Conservation (phyloP, 2,888 invertebrate genomes). For the Microdon myrmicae region DNA sequence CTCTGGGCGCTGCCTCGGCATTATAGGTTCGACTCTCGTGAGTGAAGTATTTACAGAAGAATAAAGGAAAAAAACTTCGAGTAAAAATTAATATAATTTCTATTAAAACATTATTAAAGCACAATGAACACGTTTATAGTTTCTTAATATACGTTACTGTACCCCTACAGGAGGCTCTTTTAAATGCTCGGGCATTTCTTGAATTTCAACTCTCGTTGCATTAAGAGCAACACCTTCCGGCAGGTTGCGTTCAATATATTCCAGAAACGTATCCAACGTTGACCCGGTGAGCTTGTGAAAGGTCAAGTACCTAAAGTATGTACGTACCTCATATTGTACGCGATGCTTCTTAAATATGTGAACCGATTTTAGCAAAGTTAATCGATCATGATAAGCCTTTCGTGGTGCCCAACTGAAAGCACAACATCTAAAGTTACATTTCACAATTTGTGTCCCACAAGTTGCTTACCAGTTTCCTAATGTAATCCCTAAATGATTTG, state of each 20-base stretch:
- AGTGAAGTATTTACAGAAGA: no score
- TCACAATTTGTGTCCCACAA: constrained; percentile 8
- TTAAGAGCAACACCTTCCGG: constrained; percentile 97
- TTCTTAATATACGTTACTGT: no score
- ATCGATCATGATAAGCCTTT: constrained; percentile 79
- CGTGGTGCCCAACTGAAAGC: constrained; percentile 78
- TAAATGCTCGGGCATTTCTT: constrained; percentile 70
- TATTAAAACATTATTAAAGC: no score
- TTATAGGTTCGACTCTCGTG: no score
- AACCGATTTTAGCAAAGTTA: constrained; percentile 86
- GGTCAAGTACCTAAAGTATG: constrained; percentile 87
- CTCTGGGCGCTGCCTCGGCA: no score
- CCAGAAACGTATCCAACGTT: constrained; percentile 93
- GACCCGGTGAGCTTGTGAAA: constrained; percentile 90
- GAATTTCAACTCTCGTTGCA: constrained; percentile 80
- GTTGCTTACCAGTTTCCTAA: constrained; percentile 73
- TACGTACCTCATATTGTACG: constrained; percentile 95
- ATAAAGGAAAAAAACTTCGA: no score
- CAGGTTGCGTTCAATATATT: constrained; percentile 95
- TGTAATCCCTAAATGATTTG: constrained; percentile 82
- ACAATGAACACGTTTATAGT: no score
- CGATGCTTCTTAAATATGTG: constrained; percentile 93
- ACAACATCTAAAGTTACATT: constrained; percentile 2
- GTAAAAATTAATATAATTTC: no score
- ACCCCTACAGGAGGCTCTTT: constrained; percentile 68